Evolutionary conservation across 2,888 invertebrate genomes (phyloP).

Genomic region (Choreutis nemorana): DNA sequence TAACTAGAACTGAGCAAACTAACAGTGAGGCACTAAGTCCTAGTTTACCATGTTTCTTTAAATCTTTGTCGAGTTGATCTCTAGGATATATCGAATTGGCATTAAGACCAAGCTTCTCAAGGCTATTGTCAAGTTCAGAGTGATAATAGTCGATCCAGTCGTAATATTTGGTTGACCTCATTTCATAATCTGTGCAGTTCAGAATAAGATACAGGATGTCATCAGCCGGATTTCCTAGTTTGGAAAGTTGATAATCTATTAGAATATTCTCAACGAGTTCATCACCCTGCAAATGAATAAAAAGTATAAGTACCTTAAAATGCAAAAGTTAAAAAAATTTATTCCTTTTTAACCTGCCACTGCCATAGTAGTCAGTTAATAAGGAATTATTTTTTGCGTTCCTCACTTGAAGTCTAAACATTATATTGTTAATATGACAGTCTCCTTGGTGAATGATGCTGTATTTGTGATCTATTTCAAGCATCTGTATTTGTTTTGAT

Average conservation of each 20-base stretch:
- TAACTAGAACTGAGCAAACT: constrained; percentile 11
- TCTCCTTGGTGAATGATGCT: constrained; percentile 29
- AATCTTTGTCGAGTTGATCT: constrained; percentile 18
- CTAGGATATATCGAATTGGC: constrained; percentile 16
- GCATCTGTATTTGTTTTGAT: constrained; percentile 10
- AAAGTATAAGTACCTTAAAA: no score
- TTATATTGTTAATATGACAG: constrained; percentile 32
- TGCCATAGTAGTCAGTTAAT: not conserved
- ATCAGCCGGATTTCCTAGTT: constrained; percentile 17
- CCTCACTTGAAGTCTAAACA: constrained; percentile 23
- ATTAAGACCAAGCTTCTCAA: constrained; percentile 17
- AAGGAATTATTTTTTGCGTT: not conserved
- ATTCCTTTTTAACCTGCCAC: no score
- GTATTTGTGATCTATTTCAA: constrained; percentile 16
- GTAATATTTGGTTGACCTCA: constrained; percentile 16
- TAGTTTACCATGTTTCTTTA: constrained; percentile 18
- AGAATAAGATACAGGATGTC: constrained; percentile 26
- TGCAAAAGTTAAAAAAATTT: no score
- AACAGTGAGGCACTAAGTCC: constrained; percentile 14
- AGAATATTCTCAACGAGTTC: constrained; percentile 17
- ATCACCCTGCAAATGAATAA: constrained; percentile 22
- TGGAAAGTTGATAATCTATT: constrained; percentile 27
- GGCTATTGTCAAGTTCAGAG: constrained; percentile 14
- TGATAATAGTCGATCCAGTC: constrained; percentile 24
- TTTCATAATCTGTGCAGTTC: constrained; percentile 23